Base-by-base conservation (phyloP, 2,797 vertebrate genomes). In the Micromesistius poutassou region DNA sequence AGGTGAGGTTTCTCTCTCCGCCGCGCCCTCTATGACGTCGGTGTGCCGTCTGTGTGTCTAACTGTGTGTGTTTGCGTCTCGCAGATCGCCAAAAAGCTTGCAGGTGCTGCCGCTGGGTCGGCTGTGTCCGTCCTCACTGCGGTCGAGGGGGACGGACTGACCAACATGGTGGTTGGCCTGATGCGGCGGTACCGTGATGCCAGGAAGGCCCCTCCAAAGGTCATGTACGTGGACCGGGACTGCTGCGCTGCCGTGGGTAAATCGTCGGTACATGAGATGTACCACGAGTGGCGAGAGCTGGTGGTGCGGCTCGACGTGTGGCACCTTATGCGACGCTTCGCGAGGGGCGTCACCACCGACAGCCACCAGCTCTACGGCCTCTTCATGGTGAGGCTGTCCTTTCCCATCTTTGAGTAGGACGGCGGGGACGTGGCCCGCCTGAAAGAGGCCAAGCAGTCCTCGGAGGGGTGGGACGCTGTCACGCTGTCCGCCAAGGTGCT, bases 41-140 rank as follows among this genome's bases (percentile, higher is more conserved):
- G 50, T 13, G 50, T 55, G 14, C 33, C 33, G 33, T 35, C 50
- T 3, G 14, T 70, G 25, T 40, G 40, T 9, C 40, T 22, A 5
- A 8, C n/a, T 5, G 1, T 73, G 1, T 73, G 33, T 25, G 5
- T 28, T 73, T 31, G 16, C 25, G 5, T 38, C 1, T 4, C 31
- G 38, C 66, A 86, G 82, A 40, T 84, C 68, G 82, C 80, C 8
- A 77, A 79, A 36, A 86, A 84, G 50, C 80, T 77, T 3, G 75
- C 70, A 0, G 70, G 76, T 0, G 19, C 25, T 25, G 73, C 76
- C 12, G 36, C 0, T 0, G 74, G 33, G n/a, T 71, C 73, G 9
- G 78, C 74, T 1, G 30, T 40, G 30, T 74, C 68, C 22, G 73
- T 75, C 8, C 77, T 74, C 35, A 74, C 66, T 0, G 16, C 25